These are phyloP conservation scores for Sigmodon hispidus DNA, from an alignment of 2,113 vertebrate genomes.

Conservation along the genomic window DNA sequence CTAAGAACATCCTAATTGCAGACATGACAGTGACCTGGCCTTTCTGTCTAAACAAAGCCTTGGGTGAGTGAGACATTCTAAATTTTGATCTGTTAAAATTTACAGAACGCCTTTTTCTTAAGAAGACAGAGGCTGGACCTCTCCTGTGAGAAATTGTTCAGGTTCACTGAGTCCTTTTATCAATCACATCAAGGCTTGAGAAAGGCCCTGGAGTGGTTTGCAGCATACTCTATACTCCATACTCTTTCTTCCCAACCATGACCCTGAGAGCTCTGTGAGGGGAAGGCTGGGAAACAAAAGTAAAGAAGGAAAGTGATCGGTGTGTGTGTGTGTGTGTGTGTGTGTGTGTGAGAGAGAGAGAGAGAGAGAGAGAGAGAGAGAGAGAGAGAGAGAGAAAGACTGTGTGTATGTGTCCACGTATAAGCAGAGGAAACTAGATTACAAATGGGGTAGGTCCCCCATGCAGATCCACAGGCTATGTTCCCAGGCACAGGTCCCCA, in stretches of 20 bases:
- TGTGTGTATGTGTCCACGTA: neutral
- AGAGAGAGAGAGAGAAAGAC: neutral
- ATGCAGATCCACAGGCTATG: neutral
- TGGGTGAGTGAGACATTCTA: constrained; percentile 27
- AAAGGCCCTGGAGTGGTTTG: constrained; percentile 68
- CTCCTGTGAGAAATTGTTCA: constrained; percentile 75
- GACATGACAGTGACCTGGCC: neutral
- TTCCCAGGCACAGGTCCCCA: neutral
- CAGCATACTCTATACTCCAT: neutral
- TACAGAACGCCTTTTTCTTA: constrained; percentile 48
- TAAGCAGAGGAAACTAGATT: neutral
- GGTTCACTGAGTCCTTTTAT: constrained; percentile 74
- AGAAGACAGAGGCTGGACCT: constrained; percentile 64
- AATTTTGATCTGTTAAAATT: constrained; percentile 50
- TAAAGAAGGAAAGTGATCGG: no score
- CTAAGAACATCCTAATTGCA: constrained; percentile 21
- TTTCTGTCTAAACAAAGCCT: neutral
- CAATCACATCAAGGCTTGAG: constrained; percentile 56
- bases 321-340: no score
- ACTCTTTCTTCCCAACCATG: constrained; percentile 44
- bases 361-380: no score
- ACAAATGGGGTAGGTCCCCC: neutral
- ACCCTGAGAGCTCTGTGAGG: neutral
- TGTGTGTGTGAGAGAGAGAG: no score
- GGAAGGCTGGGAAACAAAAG: no score